These are phyloP conservation scores for Diachrysia chrysitis DNA, from an alignment of 2,888 invertebrate species.

Conservation along the genomic window DNA sequence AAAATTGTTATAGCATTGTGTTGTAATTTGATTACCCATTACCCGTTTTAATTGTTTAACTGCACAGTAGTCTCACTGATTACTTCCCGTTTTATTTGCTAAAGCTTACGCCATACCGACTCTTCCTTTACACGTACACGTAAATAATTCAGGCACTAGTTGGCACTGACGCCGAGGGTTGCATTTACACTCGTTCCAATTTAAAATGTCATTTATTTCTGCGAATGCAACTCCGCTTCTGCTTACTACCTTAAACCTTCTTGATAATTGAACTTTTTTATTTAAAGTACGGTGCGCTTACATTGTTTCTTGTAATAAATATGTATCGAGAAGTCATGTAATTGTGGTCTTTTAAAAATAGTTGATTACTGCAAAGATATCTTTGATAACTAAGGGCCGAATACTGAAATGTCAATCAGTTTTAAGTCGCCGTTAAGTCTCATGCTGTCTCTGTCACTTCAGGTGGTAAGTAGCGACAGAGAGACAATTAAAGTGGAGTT, in stretches of 20 bases:
- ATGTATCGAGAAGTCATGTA: neutral
- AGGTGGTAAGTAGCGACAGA: too few relatives aligned
- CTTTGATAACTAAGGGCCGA: neutral
- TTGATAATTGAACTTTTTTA: constrained; percentile 37
- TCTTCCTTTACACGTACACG: constrained; percentile 45
- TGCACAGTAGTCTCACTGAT: neutral
- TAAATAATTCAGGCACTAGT: constrained; percentile 63
- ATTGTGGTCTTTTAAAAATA: neutral
- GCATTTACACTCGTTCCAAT: constrained; percentile 72
- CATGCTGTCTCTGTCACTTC: too few relatives aligned
- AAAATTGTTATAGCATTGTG: constrained; percentile 1
- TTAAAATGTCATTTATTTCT: constrained; percentile 80
- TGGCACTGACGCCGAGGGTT: constrained; percentile 55
- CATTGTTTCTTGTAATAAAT: neutral
- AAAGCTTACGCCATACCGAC: constrained; percentile 26
- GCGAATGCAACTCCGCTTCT: constrained; percentile 64
- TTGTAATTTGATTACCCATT: constrained; percentile 5
- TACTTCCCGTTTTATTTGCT: constrained; percentile 10
- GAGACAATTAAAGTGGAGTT: too few relatives aligned
- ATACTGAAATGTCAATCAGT: too few relatives aligned
- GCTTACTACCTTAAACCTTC: constrained; percentile 39
- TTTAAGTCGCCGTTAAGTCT: too few relatives aligned
- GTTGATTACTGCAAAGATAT: too few relatives aligned
- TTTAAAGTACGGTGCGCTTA: too few relatives aligned
- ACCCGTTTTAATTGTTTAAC: constrained; percentile 4